Evolutionary conservation across 2,113 vertebrate species (phyloP).

Genomic region (Plecturocebus donacophilus): DNA sequence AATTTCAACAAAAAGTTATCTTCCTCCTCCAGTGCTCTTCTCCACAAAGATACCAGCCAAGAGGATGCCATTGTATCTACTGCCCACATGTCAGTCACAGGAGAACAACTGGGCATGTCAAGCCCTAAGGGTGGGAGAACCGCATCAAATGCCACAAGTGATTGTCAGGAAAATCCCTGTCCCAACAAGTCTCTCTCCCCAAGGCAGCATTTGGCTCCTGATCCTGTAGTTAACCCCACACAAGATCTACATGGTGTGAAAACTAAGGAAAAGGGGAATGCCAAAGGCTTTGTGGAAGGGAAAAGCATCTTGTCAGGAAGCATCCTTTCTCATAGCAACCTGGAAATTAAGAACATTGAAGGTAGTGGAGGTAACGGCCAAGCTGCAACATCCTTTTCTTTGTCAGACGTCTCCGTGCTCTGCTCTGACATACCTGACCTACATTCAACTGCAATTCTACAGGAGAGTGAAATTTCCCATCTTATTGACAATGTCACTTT

Average conservation of each 20-base stretch:
- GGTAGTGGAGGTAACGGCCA: not conserved
- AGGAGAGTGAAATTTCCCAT: slow-evolving; percentile 92
- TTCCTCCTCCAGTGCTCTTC: slow-evolving; percentile 65
- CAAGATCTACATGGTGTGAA: not conserved
- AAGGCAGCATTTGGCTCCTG: not conserved
- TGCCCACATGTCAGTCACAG: not conserved
- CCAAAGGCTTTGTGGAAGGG: not conserved
- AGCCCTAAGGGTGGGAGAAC: slow-evolving; percentile 31
- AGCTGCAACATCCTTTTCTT: slow-evolving; percentile 64
- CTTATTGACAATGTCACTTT: slow-evolving; percentile 94
- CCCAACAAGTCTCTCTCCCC: slow-evolving; percentile 43
- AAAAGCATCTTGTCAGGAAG: not conserved
- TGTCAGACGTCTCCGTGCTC: slow-evolving; percentile 49
- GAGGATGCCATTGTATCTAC: not conserved
- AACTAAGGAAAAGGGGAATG: not conserved
- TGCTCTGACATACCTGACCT: slow-evolving; percentile 69
- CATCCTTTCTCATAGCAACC: slow-evolving; percentile 58
- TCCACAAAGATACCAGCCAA: slow-evolving; percentile 61
- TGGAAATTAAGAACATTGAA: slow-evolving; percentile 50
- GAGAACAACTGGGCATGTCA: slow-evolving; percentile 58
- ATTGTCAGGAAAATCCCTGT: slow-evolving; percentile 58
- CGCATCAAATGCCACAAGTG: slow-evolving; percentile 40
- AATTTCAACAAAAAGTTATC: slow-evolving; percentile 67
- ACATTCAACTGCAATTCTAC: slow-evolving; percentile 81
- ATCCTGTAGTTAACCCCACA: not conserved